Conservation (phyloP, 1,140 invertebrate species). For the Solenopsis fugax region DNA sequence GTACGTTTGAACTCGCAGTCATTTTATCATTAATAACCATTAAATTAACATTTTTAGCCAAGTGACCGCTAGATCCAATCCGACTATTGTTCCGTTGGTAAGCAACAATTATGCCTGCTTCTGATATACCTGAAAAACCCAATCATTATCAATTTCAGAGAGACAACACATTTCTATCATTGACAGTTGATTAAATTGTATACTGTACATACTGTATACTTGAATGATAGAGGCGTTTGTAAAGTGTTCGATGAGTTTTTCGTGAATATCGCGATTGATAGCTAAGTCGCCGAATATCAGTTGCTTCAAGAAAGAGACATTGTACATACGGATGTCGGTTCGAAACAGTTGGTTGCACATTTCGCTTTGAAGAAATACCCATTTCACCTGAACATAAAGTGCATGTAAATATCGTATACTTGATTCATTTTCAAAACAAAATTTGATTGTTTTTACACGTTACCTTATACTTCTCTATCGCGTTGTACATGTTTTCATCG, state of each 20-base stretch:
- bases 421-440: not conserved
- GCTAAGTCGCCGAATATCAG: not conserved
- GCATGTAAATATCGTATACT: not conserved
- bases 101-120: not conserved
- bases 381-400: slow-evolving; percentile 4
- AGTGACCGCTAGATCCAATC: not conserved
- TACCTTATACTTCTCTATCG: not conserved
- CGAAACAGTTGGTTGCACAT: not conserved
- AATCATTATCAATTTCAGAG: not conserved
- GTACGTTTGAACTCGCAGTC: not conserved
- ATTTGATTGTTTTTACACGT: not conserved
- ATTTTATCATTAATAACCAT: not conserved
- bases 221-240: not conserved
- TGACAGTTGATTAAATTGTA: not conserved
- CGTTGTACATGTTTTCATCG: not conserved
- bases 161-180: not conserved
- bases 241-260: not conserved
- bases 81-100: not conserved
- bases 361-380: slow-evolving; percentile 2
- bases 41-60: slow-evolving; percentile 6
- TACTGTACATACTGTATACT: slow-evolving; percentile 21
- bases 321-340: not conserved
- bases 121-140: slow-evolving; percentile 1
- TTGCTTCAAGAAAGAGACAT: slow-evolving; percentile 16
- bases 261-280: not conserved